phyloP scores from a whole-genome alignment of 2,888 invertebrate species.

The Drosophila paracracens region DNA sequence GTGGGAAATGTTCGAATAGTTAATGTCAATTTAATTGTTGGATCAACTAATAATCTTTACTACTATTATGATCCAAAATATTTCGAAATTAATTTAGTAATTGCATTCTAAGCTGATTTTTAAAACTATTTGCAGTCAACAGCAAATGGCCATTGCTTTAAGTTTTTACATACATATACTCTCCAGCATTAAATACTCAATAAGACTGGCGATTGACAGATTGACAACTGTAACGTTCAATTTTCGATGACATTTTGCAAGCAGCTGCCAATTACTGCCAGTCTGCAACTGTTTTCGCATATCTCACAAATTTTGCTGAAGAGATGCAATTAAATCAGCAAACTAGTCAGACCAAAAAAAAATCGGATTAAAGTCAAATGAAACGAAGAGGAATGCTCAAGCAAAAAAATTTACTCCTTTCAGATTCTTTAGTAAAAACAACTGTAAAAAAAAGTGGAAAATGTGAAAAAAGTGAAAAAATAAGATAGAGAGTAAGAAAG shows the following conservation, averaged over 20 bases:
- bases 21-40: not conserved
- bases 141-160: not conserved
- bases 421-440: not conserved
- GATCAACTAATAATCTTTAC: not conserved
- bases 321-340: conserved; percentile 46
- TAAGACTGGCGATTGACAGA: conserved; percentile 9
- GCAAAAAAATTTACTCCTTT: not conserved
- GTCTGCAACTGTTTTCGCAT: conserved; percentile 22
- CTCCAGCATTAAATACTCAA: not conserved
- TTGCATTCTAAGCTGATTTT: not conserved
- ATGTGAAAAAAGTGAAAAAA: not conserved
- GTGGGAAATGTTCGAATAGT: not conserved
- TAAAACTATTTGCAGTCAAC: not conserved
- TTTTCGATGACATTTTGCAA: conserved; percentile 28
- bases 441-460: not conserved
- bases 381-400: not conserved
- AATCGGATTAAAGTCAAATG: conserved; percentile 26
- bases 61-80: not conserved
- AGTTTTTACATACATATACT: no score
- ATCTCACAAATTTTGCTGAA: conserved; percentile 26
- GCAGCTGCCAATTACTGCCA: conserved; percentile 15
- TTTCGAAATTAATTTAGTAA: not conserved
- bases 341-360: not conserved
- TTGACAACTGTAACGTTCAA: conserved; percentile 27
- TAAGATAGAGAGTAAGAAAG: not conserved